phyloP scores from a whole-genome alignment of 2,113 vertebrate species.

The Malaclemys terrapin region DNA sequence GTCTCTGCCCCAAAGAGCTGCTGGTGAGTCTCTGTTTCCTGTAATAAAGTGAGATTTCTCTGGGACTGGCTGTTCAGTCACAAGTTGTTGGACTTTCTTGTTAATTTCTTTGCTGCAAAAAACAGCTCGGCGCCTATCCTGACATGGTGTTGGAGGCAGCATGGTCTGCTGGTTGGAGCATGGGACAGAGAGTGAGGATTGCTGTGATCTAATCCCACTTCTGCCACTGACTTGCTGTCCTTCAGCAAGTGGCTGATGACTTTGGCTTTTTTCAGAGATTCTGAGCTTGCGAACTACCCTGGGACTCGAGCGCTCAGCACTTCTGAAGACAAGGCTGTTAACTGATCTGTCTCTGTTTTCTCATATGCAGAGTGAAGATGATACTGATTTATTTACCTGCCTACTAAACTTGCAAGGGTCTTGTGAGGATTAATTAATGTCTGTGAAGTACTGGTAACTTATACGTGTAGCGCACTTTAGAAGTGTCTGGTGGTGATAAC shows the following conservation, averaged over 20 bases:
- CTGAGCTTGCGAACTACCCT: not conserved
- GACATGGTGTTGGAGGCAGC: rapidly evolving
- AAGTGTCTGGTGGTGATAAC: not conserved
- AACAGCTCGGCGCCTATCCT: no score
- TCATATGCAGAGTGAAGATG: not conserved
- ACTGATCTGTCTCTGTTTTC: not conserved
- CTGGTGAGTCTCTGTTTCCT: not conserved
- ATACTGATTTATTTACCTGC: not conserved
- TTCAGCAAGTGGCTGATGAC: not conserved
- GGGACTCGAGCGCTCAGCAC: not conserved
- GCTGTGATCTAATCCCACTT: not conserved
- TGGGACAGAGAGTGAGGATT: not conserved
- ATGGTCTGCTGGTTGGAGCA: rapidly evolving
- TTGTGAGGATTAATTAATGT: not conserved
- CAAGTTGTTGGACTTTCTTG: not conserved
- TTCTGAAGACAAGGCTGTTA: not conserved
- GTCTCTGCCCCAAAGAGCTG: rapidly evolving
- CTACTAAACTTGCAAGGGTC: not conserved
- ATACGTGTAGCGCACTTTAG: not conserved
- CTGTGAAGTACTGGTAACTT: not conserved
- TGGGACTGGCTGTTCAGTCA: not conserved
- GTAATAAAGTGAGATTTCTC: not conserved
- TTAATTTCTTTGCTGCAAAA: not conserved
- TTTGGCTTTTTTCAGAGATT: not conserved
- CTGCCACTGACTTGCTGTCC: not conserved